Base-by-base conservation (phyloP, 1,140 invertebrate genomes). In the Platorchestia sp. region DNA sequence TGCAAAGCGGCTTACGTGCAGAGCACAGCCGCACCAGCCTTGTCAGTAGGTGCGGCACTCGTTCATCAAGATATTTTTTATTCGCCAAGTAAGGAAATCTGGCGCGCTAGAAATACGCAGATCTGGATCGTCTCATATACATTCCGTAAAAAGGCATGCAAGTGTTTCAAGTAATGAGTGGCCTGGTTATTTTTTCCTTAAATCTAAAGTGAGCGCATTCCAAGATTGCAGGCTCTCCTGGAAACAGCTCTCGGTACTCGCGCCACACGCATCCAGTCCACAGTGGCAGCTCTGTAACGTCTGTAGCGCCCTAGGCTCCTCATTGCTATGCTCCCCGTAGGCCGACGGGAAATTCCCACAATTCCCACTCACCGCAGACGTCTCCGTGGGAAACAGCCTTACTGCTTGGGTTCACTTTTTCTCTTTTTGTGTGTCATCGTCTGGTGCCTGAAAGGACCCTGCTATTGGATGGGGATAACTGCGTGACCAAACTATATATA, bases 331-430 rank as follows among this genome's bases (percentile, higher is more conserved):
- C 91, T 93, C 36, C 43, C 91, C 91, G 91, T 7, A 44, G 91
- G 45, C 7, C 91, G 45, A 93, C 91, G 91, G 91, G 91, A 93
- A 93, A 93, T 93, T 93, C 91, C 91, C 91, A 93, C 91, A 93
- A 93, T 93, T 93, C 91, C 91, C 91, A 45, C 91, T 93, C 91
- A 93, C 91, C 91, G 91, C 91, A 93, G 44, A 93, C 91, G 91
- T 45, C 43, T 42, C 91, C 91, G 91, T 93, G 91, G 91, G 91
- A 93, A 93, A 45, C 43, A 93, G 91, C 45, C 91, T 93, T 44
- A 45, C 40, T 45, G 87, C 43, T 89, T 44, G 91, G 43, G 91
- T 93, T 93, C 91, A 93, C 43, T 47, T 42, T 5, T 93, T 5
- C 44, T 45, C 45, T 93, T 93, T 93, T 93, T 93, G 87, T 42